Base-by-base conservation (phyloP, 1,140 invertebrate genomes). In the Drosophila kurseongensis region DNA sequence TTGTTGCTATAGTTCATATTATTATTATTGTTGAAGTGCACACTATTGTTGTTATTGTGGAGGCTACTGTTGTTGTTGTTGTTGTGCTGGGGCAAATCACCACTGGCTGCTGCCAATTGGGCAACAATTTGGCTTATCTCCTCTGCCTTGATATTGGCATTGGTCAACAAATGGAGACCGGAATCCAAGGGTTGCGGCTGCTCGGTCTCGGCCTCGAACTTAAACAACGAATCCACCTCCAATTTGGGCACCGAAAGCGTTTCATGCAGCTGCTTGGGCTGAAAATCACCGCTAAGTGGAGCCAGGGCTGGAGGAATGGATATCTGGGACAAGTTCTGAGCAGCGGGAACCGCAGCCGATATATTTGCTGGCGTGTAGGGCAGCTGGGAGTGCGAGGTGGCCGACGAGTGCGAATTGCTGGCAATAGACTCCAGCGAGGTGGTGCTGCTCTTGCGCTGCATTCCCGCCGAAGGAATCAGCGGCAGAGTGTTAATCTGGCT, bases 361-460 rank as follows among this genome's bases (percentile, higher is more conserved):
- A 45, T 41, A 44, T 56, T 23, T 16, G 51, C 59, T 1, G 72
- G 81, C 18, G 47, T 75, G 10, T 86, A 85, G 7, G 80, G 77
- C 65, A 45, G 58, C 44, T 82, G 63, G 14, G 83, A 75, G 23
- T 85, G 83, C 32, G 82, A 85, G 47, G 56, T 76, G 18, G 66
- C 80, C 41, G 90, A 91, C 1, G 90, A 91, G 14, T 91, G 90
- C 18, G 90, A 91, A 29, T 91, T 91, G 68, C 90, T 91, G 58
- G 90, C 90, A 56, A 91, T 91, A 9, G 90, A 91, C 67, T 91
- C 90, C 45, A 91, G 58, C 23, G 90, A 91, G 9, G 90, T 91
- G 62, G 86, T 91, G 71, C 90, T 91, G 48, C 90, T 89, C 54
- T 91, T 91, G 23, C 90, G 83, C 23, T 91, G 80, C 51, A 88